A percentile compares a stretch with the other conserved stretches of the same genome.
phyloP scores from a whole-genome alignment of 2,888 invertebrate genomes.

The Acronicta leporina region DNA sequence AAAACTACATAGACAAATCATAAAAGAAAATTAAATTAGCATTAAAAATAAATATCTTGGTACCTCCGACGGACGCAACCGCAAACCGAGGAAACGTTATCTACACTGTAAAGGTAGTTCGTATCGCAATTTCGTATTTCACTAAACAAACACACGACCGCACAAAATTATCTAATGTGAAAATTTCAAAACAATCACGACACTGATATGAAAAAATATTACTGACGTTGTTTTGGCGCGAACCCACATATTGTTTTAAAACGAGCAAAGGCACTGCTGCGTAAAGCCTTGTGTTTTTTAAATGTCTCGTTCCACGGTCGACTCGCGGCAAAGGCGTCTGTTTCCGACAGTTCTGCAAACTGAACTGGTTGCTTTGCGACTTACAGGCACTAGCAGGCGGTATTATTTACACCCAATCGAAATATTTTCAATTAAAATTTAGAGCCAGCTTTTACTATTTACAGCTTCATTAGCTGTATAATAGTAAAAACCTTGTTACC shows the following conservation, averaged over 20 bases:
- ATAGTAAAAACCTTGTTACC: neutral
- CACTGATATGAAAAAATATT: conserved; percentile 37
- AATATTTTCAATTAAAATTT: conserved; percentile 41
- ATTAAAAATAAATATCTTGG: conserved; percentile 65
- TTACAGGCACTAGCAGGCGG: conserved; percentile 32
- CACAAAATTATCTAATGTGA: conserved; percentile 57
- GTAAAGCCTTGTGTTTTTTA: conserved; percentile 47
- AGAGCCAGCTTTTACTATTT: conserved; percentile 28
- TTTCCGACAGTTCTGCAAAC: conserved; percentile 66
- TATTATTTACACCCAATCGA: conserved; percentile 44
- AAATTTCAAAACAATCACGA: conserved; percentile 42
- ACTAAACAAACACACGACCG: conserved; percentile 78
- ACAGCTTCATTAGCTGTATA: conserved; percentile 11
- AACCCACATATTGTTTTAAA: conserved; percentile 36
- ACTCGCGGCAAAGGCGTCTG: conserved; percentile 66
- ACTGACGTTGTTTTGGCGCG: conserved; percentile 35
- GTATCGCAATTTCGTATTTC: conserved; percentile 71
- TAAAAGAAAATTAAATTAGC: conserved; percentile 25
- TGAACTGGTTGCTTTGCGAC: conserved; percentile 65
- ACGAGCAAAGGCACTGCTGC: conserved; percentile 23
- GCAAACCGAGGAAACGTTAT: conserved; percentile 79
- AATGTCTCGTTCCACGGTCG: conserved; percentile 60
- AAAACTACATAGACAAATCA: neutral
- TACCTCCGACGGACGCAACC: conserved; percentile 71
- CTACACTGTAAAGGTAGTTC: conserved; percentile 73